These are phyloP conservation scores for Chymomyza caudatula DNA, from an alignment of 2,888 invertebrate genomes.

Conservation along the genomic window DNA sequence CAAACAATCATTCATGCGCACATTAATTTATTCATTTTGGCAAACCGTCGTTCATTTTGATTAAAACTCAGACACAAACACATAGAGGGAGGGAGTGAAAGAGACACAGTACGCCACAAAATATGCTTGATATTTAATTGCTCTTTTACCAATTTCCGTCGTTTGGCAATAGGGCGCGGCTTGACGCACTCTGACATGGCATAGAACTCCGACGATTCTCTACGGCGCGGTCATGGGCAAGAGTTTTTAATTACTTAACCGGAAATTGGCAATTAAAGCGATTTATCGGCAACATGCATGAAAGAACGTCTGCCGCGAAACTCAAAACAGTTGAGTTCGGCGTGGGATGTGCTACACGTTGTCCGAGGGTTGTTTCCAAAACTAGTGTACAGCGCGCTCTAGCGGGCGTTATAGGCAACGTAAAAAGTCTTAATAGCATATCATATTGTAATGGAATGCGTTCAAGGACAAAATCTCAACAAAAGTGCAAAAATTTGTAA, in stretches of 20 bases:
- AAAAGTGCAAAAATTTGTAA: too few relatives aligned
- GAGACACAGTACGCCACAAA: constrained; percentile 32
- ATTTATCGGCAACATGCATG: constrained; percentile 71
- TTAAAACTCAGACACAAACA: not conserved
- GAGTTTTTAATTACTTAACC: constrained; percentile 72
- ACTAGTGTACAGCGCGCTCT: too few relatives aligned
- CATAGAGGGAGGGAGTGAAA: not conserved
- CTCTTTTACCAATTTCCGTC: constrained; percentile 58
- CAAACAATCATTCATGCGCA: constrained; percentile 53
- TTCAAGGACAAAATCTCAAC: too few relatives aligned
- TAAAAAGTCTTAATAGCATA: too few relatives aligned
- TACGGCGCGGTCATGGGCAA: constrained; percentile 32
- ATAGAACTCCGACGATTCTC: not conserved
- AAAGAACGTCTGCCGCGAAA: constrained; percentile 8
- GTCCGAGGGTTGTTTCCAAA: too few relatives aligned
- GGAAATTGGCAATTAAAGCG: constrained; percentile 74
- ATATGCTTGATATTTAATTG: constrained; percentile 65
- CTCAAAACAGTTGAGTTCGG: not conserved
- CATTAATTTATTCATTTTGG: constrained; percentile 64
- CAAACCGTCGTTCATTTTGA: constrained; percentile 9
- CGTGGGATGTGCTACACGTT: too few relatives aligned
- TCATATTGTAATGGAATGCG: too few relatives aligned
- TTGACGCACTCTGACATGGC: not conserved
- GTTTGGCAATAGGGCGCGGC: constrained; percentile 3
- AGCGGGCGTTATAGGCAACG: too few relatives aligned